Evolutionary conservation across 1,140 invertebrate genomes (phyloP).

Genomic region (Gonioctena quinquepunctata): DNA sequence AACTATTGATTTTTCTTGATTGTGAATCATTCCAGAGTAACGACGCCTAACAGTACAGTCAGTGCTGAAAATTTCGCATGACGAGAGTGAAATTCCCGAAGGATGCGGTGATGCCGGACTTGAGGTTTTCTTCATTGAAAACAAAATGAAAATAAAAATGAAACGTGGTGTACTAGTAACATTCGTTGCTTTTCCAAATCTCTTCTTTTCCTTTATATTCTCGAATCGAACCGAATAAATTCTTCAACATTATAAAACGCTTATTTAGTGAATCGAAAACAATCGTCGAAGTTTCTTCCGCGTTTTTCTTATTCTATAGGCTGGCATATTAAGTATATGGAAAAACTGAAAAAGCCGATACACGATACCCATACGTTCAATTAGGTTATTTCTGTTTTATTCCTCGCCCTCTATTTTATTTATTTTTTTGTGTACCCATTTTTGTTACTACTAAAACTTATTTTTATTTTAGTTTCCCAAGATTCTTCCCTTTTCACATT

Average conservation of each 20-base stretch:
- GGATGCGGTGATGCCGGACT: background rate
- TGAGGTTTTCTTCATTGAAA: background rate
- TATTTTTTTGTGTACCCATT: too few species aligned
- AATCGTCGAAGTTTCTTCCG: background rate
- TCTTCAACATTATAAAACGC: background rate
- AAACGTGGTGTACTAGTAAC: background rate
- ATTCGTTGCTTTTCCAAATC: background rate
- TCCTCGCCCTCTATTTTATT: too few species aligned
- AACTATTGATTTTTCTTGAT: conserved; percentile 17
- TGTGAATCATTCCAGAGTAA: conserved; percentile 3
- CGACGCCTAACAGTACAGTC: conserved; percentile 11
- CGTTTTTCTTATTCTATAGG: too few species aligned
- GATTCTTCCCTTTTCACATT: too few species aligned
- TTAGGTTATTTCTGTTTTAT: too few species aligned
- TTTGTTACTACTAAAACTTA: too few species aligned
- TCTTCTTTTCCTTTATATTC: background rate
- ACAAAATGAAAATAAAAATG: background rate
- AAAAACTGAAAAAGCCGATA: too few species aligned
- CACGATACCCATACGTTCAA: too few species aligned
- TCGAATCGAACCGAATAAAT: background rate
- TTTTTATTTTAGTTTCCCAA: too few species aligned
- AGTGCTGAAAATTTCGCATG: conserved; percentile 12
- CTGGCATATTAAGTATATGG: too few species aligned
- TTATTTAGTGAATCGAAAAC: too few species aligned
- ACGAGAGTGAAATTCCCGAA: background rate